Evolutionary conservation across 2,113 vertebrate genomes (phyloP).

Genomic region (Patagioenas fasciata): DNA sequence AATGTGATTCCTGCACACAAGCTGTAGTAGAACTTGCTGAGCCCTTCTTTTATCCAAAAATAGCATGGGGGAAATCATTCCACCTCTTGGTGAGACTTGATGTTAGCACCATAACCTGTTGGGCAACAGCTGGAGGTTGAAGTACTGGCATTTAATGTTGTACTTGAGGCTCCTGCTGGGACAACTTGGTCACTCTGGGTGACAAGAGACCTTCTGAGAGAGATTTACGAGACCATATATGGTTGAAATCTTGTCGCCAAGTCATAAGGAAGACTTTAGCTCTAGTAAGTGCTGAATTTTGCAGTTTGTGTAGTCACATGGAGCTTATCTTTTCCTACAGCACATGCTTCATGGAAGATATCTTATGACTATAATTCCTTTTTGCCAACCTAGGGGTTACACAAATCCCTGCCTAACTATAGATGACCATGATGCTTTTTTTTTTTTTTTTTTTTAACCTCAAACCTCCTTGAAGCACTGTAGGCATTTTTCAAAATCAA

Average conservation of each 20-base stretch:
- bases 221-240: background rate
- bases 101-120: background rate
- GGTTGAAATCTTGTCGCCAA: background rate
- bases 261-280: background rate
- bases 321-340: background rate
- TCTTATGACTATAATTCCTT: background rate
- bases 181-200: background rate
- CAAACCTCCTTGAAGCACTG: background rate
- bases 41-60: background rate
- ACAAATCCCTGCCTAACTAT: background rate
- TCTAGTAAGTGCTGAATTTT: background rate
- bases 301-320: background rate
- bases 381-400: background rate
- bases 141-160: background rate
- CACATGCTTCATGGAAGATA: background rate
- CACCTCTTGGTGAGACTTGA: background rate
- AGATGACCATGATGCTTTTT: background rate
- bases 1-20: fast-evolving
- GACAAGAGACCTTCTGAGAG: background rate
- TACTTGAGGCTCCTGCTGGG: background rate
- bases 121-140: background rate
- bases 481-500: background rate
- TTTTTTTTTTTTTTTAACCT: background rate
- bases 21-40: background rate
- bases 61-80: background rate